These are phyloP conservation scores for Delia radicum DNA, from an alignment of 1,140 invertebrate genomes.

Conservation along the genomic window DNA sequence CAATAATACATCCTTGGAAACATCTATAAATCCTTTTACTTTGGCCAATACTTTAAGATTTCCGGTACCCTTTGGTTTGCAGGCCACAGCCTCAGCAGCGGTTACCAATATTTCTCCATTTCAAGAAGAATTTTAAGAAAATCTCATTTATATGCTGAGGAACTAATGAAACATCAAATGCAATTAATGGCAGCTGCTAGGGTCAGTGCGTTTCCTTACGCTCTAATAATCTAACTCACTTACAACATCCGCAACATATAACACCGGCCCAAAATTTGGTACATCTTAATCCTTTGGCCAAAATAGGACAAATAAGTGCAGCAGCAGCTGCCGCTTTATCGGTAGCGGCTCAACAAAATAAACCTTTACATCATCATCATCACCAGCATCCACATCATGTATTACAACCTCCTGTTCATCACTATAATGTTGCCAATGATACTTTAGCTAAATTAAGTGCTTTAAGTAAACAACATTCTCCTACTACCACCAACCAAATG, in stretches of 20 bases:
- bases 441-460: slow-evolving; percentile 25
- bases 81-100: background rate
- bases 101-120: slow-evolving; percentile 34
- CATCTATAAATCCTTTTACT: slow-evolving; percentile 25
- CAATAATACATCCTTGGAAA: background rate
- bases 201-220: slow-evolving; percentile 42
- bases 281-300: slow-evolving; percentile 30
- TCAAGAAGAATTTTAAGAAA: slow-evolving; percentile 54
- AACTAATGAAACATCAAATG: slow-evolving; percentile 55
- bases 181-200: slow-evolving; percentile 53
- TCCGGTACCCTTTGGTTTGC: slow-evolving; percentile 19
- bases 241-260: background rate
- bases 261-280: background rate
- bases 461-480: slow-evolving; percentile 7
- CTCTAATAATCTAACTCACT: background rate
- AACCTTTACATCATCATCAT: slow-evolving; percentile 2
- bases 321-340: slow-evolving; percentile 45
- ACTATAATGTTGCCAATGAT: background rate
- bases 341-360: slow-evolving; percentile 28
- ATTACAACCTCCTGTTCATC: background rate
- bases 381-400: background rate
- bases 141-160: slow-evolving; percentile 54
- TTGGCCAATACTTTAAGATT: slow-evolving; percentile 27
- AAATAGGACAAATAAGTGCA: slow-evolving; percentile 43
- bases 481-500: slow-evolving; percentile 14